Conservation (phyloP, 2,113 vertebrate species). For the Malurus cyaneus region DNA sequence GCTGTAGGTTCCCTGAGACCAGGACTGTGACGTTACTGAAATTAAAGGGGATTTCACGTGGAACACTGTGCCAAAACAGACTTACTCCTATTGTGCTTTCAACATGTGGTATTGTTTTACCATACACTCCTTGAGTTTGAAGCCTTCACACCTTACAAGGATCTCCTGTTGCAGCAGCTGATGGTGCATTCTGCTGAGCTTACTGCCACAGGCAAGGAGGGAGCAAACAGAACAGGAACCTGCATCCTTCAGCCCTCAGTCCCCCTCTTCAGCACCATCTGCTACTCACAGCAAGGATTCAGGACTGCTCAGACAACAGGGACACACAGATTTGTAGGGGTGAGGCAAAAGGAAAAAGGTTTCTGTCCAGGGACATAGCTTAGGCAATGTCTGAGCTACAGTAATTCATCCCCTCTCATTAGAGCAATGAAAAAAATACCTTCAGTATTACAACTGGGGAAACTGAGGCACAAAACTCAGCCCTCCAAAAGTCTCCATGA, state of each 20-base stretch:
- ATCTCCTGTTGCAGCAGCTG: constrained; percentile 15
- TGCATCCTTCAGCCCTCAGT: not conserved
- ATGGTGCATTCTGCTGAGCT: constrained; percentile 11
- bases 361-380: not conserved
- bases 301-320: not conserved
- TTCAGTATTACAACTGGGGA: not conserved
- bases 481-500: not conserved
- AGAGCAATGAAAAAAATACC: not conserved
- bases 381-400: not conserved
- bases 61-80: constrained; percentile 37
- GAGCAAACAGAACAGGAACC: not conserved
- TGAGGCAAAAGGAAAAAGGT: not conserved
- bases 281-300: not conserved
- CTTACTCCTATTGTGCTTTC: constrained; percentile 56
- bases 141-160: constrained; percentile 53
- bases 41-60: constrained; percentile 58
- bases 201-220: not conserved
- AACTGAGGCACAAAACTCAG: not conserved
- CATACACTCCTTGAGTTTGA: constrained; percentile 19
- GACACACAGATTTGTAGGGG: not conserved
- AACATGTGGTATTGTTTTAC: constrained; percentile 57
- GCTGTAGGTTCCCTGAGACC: constrained; percentile 46
- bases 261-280: not conserved
- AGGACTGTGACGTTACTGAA: constrained; percentile 54
- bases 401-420: not conserved